phyloP scores from a whole-genome alignment of 1,140 invertebrate genomes.

The Ptiloglossa arizonensis region DNA sequence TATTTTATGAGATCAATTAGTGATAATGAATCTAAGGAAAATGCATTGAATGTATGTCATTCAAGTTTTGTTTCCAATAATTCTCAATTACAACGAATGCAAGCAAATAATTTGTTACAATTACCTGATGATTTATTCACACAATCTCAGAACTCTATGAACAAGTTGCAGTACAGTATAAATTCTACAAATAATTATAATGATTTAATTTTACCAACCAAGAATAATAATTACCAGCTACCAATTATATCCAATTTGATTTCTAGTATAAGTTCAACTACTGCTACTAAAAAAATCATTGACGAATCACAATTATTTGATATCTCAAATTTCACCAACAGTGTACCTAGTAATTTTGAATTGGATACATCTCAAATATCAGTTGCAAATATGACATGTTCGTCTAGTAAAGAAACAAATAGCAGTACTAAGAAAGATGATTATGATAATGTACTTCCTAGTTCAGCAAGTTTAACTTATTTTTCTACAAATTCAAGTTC shows the following conservation, averaged over 20 bases:
- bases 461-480: not conserved
- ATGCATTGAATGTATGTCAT: slow-evolving; percentile 49
- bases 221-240: slow-evolving; percentile 47
- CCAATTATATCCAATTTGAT: slow-evolving; percentile 64
- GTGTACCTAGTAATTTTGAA: not conserved
- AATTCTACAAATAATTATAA: slow-evolving; percentile 63
- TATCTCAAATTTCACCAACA: slow-evolving; percentile 33
- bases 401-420: not conserved
- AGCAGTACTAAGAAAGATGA: slow-evolving; percentile 14
- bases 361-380: slow-evolving; percentile 9
- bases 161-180: not conserved
- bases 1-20: slow-evolving; percentile 1
- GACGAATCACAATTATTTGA: slow-evolving; percentile 26
- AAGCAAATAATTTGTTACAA: slow-evolving; percentile 46
- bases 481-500: not conserved
- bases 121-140: slow-evolving; percentile 46
- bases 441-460: not conserved
- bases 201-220: slow-evolving; percentile 62
- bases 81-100: slow-evolving; percentile 56
- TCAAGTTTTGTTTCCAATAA: slow-evolving; percentile 62
- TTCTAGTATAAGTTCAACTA: slow-evolving; percentile 53
- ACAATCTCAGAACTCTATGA: not conserved
- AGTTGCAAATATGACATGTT: slow-evolving; percentile 4
- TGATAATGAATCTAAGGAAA: no score
- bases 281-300: slow-evolving; percentile 27